Conservation (phyloP, 2,888 invertebrate genomes). For the Clivina fossor region DNA sequence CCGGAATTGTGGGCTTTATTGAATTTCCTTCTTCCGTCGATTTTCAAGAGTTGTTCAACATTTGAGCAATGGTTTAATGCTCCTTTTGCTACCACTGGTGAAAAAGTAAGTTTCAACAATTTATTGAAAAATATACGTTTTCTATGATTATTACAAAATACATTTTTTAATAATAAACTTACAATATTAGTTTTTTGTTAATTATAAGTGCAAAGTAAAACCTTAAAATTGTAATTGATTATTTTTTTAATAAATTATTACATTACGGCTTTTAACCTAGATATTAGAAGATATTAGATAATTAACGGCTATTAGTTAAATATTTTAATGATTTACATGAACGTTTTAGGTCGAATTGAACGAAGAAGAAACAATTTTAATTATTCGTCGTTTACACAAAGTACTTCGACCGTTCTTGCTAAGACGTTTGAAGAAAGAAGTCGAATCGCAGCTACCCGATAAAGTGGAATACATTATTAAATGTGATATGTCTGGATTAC, state of each 20-base stretch:
- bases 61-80: slow-evolving; percentile 99
- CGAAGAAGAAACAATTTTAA: slow-evolving; percentile 99
- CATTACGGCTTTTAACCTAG: too few species aligned
- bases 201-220: too few species aligned
- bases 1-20: slow-evolving; percentile 98
- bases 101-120: slow-evolving; percentile 80
- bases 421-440: slow-evolving; percentile 97
- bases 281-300: too few species aligned
- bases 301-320: too few species aligned
- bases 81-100: slow-evolving; percentile 98
- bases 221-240: too few species aligned
- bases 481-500: slow-evolving; percentile 98
- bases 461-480: slow-evolving; percentile 99
- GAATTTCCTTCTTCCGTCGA: slow-evolving; percentile 96
- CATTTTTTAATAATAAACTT: slow-evolving; percentile 14
- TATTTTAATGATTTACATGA: too few species aligned
- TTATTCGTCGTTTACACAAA: slow-evolving; percentile 99
- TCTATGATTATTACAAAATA: too few species aligned
- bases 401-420: slow-evolving; percentile 96
- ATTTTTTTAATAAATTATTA: too few species aligned
- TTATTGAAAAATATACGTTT: too few species aligned
- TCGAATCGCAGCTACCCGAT: slow-evolving; percentile 97
- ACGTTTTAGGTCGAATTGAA: slow-evolving; percentile 96
- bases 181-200: slow-evolving; percentile 34
- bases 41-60: slow-evolving; percentile 97